Percentiles rank a stretch among this genome's conserved stretches.
These are phyloP conservation scores for Pollenia labialis DNA, from an alignment of 2,888 invertebrate species.

Conservation along the genomic window DNA sequence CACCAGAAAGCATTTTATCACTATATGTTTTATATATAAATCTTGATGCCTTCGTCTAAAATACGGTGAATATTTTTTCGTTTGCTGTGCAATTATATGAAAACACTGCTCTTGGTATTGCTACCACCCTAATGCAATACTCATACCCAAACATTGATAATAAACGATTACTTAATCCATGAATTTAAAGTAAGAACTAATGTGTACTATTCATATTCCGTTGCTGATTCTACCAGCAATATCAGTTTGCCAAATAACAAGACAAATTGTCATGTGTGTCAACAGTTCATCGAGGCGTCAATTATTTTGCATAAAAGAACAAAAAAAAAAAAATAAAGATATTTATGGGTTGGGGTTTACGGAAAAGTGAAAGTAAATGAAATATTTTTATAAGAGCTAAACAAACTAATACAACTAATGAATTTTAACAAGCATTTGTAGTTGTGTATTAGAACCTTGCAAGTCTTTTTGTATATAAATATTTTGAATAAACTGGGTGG, in stretches of 20 bases:
- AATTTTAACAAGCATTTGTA: slow-evolving; percentile 80
- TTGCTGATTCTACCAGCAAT: slow-evolving; percentile 8
- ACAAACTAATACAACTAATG: slow-evolving; percentile 81
- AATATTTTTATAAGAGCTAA: slow-evolving; percentile 69
- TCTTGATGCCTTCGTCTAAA: not conserved
- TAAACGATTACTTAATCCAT: slow-evolving; percentile 70
- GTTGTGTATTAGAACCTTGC: slow-evolving; percentile 5
- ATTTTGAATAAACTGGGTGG: slow-evolving; percentile 2
- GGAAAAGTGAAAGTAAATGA: slow-evolving; percentile 63
- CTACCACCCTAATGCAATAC: slow-evolving; percentile 11
- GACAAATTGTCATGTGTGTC: slow-evolving; percentile 83
- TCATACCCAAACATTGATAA: slow-evolving; percentile 7
- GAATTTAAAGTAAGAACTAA: slow-evolving; percentile 40
- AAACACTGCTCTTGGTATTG: too few species aligned
- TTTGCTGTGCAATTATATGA: too few species aligned
- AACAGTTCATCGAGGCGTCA: slow-evolving; percentile 83
- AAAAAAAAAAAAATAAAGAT: slow-evolving; percentile 20
- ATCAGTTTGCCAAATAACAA: slow-evolving; percentile 65
- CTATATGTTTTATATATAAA: too few species aligned
- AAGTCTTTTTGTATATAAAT: slow-evolving; percentile 17
- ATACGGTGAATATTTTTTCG: not conserved
- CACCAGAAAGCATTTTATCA: too few species aligned
- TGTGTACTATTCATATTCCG: slow-evolving; percentile 21
- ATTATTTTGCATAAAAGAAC: slow-evolving; percentile 81
- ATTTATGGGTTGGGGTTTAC: not conserved